These are phyloP conservation scores for Podarcis siculus DNA, from an alignment of 2,797 vertebrate species.

Conservation along the genomic window DNA sequence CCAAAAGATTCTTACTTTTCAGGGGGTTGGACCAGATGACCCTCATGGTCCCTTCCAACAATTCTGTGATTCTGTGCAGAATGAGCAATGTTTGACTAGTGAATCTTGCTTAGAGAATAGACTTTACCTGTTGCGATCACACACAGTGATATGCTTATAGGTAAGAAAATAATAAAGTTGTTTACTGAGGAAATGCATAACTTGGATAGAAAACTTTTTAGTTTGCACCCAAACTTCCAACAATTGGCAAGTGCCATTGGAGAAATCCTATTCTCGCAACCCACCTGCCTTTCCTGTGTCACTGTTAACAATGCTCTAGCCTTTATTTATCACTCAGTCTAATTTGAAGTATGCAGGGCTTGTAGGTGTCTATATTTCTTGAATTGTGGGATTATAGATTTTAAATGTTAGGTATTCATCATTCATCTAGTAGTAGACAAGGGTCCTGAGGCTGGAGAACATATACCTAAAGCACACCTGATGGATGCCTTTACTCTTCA, in stretches of 20 bases:
- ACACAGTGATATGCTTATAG: too few species aligned
- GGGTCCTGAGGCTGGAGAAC: not conserved
- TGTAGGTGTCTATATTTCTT: not conserved
- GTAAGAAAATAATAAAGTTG: too few species aligned
- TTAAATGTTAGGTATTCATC: not conserved
- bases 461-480: not conserved
- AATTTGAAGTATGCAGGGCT: not conserved
- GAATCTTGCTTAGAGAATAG: too few species aligned
- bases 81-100: too few species aligned
- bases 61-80: too few species aligned
- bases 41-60: too few species aligned
- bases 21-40: too few species aligned
- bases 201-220: too few species aligned
- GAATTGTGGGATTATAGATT: not conserved
- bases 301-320: not conserved
- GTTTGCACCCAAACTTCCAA: too few species aligned
- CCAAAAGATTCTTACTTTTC: too few species aligned
- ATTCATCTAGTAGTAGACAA: not conserved
- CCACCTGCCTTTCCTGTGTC: not conserved
- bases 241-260: not conserved
- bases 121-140: too few species aligned
- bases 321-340: not conserved
- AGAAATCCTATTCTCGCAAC: not conserved
- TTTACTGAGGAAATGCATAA: too few species aligned
- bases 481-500: not conserved